Evolutionary conservation across 2,888 invertebrate species (phyloP).

Genomic region (Ischnus inquisitorius): DNA sequence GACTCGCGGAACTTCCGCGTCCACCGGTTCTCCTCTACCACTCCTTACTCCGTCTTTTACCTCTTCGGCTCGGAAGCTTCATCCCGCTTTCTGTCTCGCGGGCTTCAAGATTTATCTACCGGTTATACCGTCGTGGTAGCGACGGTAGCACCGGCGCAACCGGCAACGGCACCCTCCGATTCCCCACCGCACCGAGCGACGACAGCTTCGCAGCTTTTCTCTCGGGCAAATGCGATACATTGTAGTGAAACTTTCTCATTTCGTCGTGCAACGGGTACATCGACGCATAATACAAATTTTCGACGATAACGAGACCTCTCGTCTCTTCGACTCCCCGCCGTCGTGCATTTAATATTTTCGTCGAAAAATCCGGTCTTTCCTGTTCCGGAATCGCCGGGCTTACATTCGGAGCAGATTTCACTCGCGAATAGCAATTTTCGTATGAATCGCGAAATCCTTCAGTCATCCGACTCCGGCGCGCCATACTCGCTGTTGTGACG

Average conservation of each 20-base stretch:
- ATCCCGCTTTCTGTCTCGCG: conserved; percentile 62
- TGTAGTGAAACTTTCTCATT: conserved; percentile 21
- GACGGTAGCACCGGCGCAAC: conserved; percentile 30
- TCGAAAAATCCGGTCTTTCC: background rate
- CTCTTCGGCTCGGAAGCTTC: conserved; percentile 51
- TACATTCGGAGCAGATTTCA: background rate
- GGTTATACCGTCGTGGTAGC: conserved; percentile 40
- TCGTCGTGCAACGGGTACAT: background rate
- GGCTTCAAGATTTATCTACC: conserved; percentile 61
- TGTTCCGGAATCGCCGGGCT: background rate
- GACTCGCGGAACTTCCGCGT: conserved; percentile 61
- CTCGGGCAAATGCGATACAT: conserved; percentile 27
- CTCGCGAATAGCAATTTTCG: background rate
- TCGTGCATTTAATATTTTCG: background rate
- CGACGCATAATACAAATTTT: background rate
- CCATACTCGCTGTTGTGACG: background rate
- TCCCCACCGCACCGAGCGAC: background rate
- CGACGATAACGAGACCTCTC: conserved; percentile 27
- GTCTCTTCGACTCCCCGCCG: background rate
- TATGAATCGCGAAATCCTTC: background rate
- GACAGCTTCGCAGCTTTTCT: conserved; percentile 9
- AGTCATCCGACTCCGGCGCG: background rate
- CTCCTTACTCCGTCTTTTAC: conserved; percentile 43
- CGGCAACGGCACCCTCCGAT: background rate
- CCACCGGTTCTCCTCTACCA: conserved; percentile 33